phyloP scores from a whole-genome alignment of 2,113 vertebrate species.

The Aptenodytes patagonicus region DNA sequence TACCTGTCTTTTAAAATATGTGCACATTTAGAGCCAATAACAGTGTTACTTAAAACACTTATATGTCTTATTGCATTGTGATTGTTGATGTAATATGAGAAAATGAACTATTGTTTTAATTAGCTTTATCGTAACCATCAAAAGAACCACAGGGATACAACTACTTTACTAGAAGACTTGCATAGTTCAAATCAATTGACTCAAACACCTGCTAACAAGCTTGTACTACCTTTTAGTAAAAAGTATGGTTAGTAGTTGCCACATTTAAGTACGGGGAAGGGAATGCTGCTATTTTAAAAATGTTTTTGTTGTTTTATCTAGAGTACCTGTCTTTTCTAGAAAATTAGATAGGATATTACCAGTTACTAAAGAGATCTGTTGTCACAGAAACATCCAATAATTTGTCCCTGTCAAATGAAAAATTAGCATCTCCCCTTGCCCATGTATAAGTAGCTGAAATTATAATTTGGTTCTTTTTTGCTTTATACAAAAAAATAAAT shows the following conservation, averaged over 20 bases:
- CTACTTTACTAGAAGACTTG: not conserved
- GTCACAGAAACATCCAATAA: not conserved
- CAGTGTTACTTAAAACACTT: not conserved
- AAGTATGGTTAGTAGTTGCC: not conserved
- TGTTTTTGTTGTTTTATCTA: not conserved
- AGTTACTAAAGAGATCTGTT: not conserved
- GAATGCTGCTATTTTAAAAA: not conserved
- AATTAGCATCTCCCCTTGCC: not conserved
- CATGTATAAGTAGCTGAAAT: not conserved
- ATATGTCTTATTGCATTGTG: not conserved
- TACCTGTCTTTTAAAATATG: not conserved
- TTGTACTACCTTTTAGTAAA: not conserved
- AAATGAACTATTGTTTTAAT: not conserved
- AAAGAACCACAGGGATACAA: not conserved
- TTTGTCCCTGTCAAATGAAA: not conserved
- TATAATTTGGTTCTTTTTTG: not conserved
- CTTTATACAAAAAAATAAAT: not conserved
- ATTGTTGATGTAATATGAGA: not conserved
- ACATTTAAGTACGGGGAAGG: not conserved
- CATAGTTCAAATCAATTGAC: not conserved
- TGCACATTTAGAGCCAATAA: not conserved
- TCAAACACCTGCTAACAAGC: not conserved
- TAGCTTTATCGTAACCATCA: not conserved
- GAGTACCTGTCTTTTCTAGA: not conserved
- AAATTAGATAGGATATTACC: not conserved